Conservation (phyloP, 2,797 vertebrate genomes). For the Characodon lateralis region DNA sequence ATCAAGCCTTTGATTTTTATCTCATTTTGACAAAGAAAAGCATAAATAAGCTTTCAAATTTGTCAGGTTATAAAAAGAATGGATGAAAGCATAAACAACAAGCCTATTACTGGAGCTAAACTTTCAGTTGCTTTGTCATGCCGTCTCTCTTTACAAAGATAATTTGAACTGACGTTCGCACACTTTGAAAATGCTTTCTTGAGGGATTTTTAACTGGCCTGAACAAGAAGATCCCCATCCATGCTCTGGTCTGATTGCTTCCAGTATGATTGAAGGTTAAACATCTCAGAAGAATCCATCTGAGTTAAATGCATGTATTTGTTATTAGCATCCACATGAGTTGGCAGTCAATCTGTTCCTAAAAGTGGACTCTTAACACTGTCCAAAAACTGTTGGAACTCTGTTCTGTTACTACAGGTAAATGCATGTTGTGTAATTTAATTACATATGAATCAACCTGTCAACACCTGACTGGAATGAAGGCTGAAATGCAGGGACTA, state of each 20-base stretch:
- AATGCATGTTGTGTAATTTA: constrained; percentile 36
- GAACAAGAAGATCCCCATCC: constrained; percentile 61
- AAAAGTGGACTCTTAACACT: constrained; percentile 46
- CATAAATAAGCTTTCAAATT: constrained; percentile 11
- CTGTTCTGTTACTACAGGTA: constrained; percentile 28
- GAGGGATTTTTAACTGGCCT: constrained; percentile 42
- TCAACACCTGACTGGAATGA: constrained; percentile 18
- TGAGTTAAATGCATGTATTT: constrained; percentile 25
- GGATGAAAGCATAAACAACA: constrained; percentile 35
- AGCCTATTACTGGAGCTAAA: constrained; percentile 9
- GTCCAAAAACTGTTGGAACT: constrained; percentile 27
- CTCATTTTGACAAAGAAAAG: constrained; percentile 27
- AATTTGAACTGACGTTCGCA: not conserved
- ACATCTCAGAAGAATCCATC: constrained; percentile 32
- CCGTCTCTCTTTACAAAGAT: not conserved
- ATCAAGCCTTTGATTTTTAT: constrained; percentile 41
- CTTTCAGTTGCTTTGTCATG: not conserved
- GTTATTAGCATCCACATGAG: constrained; percentile 36
- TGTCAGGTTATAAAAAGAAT: constrained; percentile 15
- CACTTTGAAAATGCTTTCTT: constrained; percentile 12
- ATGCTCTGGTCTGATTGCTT: constrained; percentile 45
- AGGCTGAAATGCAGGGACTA: constrained; percentile 1
- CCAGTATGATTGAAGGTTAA: constrained; percentile 17
- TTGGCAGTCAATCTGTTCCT: constrained; percentile 43
- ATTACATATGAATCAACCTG: constrained; percentile 33